phyloP scores from a whole-genome alignment of 1,140 invertebrate species.

The Drosophila bocqueti region DNA sequence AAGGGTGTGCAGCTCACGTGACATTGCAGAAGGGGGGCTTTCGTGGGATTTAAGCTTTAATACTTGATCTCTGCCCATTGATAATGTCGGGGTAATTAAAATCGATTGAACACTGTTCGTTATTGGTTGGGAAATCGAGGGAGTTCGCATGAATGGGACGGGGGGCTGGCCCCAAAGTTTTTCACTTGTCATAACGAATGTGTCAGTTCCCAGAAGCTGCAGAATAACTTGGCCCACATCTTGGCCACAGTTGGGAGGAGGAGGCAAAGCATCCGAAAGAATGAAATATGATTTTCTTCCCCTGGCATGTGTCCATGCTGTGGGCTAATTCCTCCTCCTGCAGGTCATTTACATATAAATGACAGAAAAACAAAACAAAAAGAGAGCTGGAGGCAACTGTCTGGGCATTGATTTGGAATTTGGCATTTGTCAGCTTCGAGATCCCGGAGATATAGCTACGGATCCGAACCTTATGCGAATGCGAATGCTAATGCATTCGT shows the following conservation, averaged over 20 bases:
- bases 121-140: background rate
- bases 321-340: slow-evolving; percentile 41
- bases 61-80: slow-evolving; percentile 65
- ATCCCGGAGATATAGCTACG: background rate
- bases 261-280: background rate
- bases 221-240: slow-evolving; percentile 1
- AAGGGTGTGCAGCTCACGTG: slow-evolving; percentile 10
- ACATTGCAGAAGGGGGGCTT: slow-evolving; percentile 12
- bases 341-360: slow-evolving; percentile 78
- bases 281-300: slow-evolving; percentile 66
- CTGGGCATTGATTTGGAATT: slow-evolving; percentile 63
- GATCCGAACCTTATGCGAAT: slow-evolving; percentile 12
- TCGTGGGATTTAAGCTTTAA: slow-evolving; percentile 37
- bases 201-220: slow-evolving; percentile 10
- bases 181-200: slow-evolving; percentile 38
- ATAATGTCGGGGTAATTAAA: slow-evolving; percentile 64
- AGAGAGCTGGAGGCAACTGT: slow-evolving; percentile 8
- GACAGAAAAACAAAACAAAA: slow-evolving; percentile 41
- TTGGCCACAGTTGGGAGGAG: slow-evolving; percentile 16
- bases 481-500: slow-evolving; percentile 53
- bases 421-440: slow-evolving; percentile 45
- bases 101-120: slow-evolving; percentile 43
- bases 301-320: slow-evolving; percentile 41
- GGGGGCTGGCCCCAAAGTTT: background rate
- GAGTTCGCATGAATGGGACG: slow-evolving; percentile 23